Evolutionary conservation across 2,797 vertebrate genomes (phyloP).

Genomic region (Amblyopsis hoosieri): DNA sequence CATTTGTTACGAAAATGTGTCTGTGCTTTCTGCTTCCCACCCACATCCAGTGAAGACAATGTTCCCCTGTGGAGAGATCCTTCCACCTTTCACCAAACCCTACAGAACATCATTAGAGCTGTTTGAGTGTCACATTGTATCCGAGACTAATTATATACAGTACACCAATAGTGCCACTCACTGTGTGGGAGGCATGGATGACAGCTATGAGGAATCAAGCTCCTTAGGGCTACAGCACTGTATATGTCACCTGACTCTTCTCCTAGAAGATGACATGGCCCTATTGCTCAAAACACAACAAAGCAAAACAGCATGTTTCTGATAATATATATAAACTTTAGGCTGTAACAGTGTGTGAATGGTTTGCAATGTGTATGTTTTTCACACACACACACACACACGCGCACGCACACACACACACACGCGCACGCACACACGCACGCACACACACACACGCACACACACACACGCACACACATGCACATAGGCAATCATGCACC

Average conservation of each 20-base stretch:
- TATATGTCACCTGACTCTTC: constrained; percentile 9
- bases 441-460: no score
- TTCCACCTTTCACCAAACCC: constrained; percentile 31
- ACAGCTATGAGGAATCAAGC: constrained; percentile 24
- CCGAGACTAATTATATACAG: constrained; percentile 56
- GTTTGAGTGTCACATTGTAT: constrained; percentile 52
- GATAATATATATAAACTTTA: no score
- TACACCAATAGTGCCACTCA: constrained; percentile 26
- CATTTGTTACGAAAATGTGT: background rate
- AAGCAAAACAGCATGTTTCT: constrained; percentile 1
- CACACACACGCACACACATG: no score
- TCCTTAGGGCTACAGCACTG: constrained; percentile 13
- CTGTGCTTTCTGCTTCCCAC: constrained; percentile 36
- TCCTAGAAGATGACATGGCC: constrained; percentile 6
- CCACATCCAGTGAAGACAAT: constrained; percentile 25
- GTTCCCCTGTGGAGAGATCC: constrained; percentile 35
- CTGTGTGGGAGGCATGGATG: constrained; percentile 39
- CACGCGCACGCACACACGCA: no score
- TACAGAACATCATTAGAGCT: constrained; percentile 53
- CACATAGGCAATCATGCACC: no score
- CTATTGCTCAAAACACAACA: background rate
- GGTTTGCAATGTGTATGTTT: no score
- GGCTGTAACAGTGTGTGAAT: no score
- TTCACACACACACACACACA: no score
- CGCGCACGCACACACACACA: no score